Evolutionary conservation across 2,888 invertebrate species (phyloP).

Genomic region (Rhingia rostrata): DNA sequence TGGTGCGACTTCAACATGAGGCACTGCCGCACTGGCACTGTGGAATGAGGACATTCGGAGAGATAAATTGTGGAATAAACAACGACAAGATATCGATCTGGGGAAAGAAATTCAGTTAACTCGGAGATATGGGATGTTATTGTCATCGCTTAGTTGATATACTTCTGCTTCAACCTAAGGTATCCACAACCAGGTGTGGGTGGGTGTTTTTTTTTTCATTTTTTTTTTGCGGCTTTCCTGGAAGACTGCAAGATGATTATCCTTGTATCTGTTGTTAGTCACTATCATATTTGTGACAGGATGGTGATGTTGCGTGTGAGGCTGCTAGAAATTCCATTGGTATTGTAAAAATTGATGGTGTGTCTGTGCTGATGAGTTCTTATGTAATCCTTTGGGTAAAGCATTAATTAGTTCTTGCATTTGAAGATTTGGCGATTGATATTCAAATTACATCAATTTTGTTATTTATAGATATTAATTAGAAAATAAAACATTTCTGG

Average conservation of each 20-base stretch:
- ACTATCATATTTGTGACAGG: conserved; percentile 13
- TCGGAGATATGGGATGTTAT: conserved; percentile 43
- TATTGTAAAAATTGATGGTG: neutral
- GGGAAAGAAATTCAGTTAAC: conserved; percentile 41
- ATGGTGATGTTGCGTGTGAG: neutral
- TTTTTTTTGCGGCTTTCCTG: conserved; percentile 10
- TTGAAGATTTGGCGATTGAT: too few species aligned
- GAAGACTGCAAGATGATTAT: conserved; percentile 46
- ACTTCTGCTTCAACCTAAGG: neutral
- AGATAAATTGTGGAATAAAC: conserved; percentile 66
- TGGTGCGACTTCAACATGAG: neutral
- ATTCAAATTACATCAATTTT: too few species aligned
- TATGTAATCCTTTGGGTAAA: too few species aligned
- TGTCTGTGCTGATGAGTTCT: too few species aligned
- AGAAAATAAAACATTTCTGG: too few species aligned
- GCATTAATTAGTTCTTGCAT: too few species aligned
- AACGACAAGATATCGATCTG: conserved; percentile 65
- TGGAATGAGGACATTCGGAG: conserved; percentile 17
- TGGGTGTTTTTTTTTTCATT: conserved; percentile 8
- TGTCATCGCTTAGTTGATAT: conserved; percentile 60
- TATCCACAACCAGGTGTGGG: neutral
- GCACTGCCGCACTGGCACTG: neutral
- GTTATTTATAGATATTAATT: too few species aligned
- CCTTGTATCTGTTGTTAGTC: conserved; percentile 44
- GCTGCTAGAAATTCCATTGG: neutral